Base-by-base conservation (phyloP, 2,113 vertebrate genomes). In the Astur gentilis region DNA sequence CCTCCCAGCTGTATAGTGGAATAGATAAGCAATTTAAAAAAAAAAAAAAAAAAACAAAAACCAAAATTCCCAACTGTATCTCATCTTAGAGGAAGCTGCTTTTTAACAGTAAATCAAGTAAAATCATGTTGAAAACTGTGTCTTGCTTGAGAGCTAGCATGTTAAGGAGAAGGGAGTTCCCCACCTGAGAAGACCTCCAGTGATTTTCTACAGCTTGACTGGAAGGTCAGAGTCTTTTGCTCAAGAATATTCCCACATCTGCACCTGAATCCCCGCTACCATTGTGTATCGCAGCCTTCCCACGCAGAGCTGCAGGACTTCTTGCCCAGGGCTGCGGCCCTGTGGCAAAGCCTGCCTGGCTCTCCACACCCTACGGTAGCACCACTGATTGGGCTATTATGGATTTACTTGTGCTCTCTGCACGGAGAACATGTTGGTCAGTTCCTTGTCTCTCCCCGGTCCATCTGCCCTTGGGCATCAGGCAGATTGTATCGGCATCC, bases 381-480 rank as follows among this genome's bases (percentile, higher is more conserved):
- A 38, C 25, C 4, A 0, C 8, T 20, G 29, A 11, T 79, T 9
- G 49, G 31, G 16, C 38, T 3, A 0, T n/a, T 45, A 20, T 0
- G 13, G 44, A 60, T 90, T 34, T 60, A 11, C 38, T 44, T 60
- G n/a, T 32, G 27, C 34, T 64, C 16, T 50, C 49, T 64, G n/a
- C 10, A 7, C 16, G 60, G 29, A 88, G 62, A 44, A 13, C 20
- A 14, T 2, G 0, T 52, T 15, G 16, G 18, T 71, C 58, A 15
- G 7, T 26, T 57, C 16, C 42, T 64, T 34, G 12, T 57, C 47
- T 81, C 40, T 62, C 16, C 58, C 22, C 47, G 9, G 26, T 60
- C 45, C 21, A 4, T 42, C 52, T 81, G 52, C 69, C 57, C 66
- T 65, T 49, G 27, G 26, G 26, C n/a, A 44, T 42, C 23, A 14